These are phyloP conservation scores for Pagetopsis macropterus DNA, from an alignment of 2,797 vertebrate species.

Conservation along the genomic window DNA sequence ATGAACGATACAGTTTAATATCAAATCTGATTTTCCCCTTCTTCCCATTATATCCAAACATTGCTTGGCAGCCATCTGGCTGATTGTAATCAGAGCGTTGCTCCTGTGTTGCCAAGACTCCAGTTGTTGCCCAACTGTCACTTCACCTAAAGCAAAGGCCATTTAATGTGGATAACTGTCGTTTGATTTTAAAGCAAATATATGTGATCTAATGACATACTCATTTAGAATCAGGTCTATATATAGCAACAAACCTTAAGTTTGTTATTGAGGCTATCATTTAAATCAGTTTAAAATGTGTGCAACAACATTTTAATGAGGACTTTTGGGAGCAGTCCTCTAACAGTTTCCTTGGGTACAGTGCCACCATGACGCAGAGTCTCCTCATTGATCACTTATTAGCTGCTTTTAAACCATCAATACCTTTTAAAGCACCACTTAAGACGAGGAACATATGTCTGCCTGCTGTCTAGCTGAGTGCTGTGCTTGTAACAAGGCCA, in stretches of 20 bases:
- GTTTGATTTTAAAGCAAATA: conserved; percentile 4
- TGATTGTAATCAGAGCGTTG: conserved; percentile 72
- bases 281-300: conserved; percentile 28
- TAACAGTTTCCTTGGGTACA: conserved; percentile 18
- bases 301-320: conserved; percentile 19
- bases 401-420: conserved; percentile 84
- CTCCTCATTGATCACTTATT: conserved; percentile 78
- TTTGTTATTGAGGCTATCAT: not conserved
- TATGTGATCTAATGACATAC: conserved; percentile 17
- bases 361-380: conserved; percentile 58
- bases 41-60: conserved; percentile 69
- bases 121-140: conserved; percentile 70
- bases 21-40: conserved; percentile 58
- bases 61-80: conserved; percentile 78
- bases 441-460: conserved; percentile 79
- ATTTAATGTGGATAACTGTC: conserved; percentile 29
- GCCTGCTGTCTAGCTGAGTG: conserved; percentile 67
- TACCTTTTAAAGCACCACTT: conserved; percentile 83
- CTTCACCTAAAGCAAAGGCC: conserved; percentile 57
- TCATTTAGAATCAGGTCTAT: conserved; percentile 11
- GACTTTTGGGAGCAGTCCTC: conserved; percentile 28
- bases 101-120: conserved; percentile 67
- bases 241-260: not conserved
- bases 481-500: conserved; percentile 35
- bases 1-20: conserved; percentile 65